Conservation (phyloP, 2,888 invertebrate genomes). For the Dorcus parallelipipedus region DNA sequence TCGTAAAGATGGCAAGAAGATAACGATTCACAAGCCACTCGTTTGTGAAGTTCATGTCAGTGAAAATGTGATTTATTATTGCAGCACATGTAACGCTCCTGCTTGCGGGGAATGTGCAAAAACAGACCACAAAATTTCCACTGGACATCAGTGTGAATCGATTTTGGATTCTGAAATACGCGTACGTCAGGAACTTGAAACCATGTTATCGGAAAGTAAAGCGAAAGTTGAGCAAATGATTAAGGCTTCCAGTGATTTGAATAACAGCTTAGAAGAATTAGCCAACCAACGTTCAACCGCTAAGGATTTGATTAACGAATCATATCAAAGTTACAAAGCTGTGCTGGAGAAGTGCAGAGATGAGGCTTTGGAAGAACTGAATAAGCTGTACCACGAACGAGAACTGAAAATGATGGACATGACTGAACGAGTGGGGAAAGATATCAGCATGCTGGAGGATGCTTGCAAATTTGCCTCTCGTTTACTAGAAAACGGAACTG, state of each 20-base stretch:
- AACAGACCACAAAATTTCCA: constrained; percentile 74
- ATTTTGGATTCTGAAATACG: constrained; percentile 72
- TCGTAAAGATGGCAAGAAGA: constrained; percentile 70
- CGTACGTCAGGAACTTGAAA: constrained; percentile 73
- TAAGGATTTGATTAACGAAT: constrained; percentile 75
- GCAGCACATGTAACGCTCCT: constrained; percentile 81
- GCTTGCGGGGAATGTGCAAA: constrained; percentile 86
- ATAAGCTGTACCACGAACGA: constrained; percentile 75
- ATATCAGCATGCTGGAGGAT: constrained; percentile 79
- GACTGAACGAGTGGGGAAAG: constrained; percentile 71
- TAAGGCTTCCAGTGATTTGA: constrained; percentile 70
- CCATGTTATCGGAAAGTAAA: constrained; percentile 71
- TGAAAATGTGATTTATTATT: constrained; percentile 85
- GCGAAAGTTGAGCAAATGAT: constrained; percentile 73
- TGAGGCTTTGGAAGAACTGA: constrained; percentile 68
- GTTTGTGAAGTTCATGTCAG: constrained; percentile 77
- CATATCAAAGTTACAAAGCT: constrained; percentile 75
- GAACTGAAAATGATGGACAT: constrained; percentile 89
- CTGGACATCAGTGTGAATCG: constrained; percentile 79
- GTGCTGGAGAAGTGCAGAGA: constrained; percentile 79
- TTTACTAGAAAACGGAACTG: constrained; percentile 79
- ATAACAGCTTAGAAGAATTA: constrained; percentile 78
- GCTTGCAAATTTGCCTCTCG: constrained; percentile 82
- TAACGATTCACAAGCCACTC: constrained; percentile 86
- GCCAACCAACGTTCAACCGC: constrained; percentile 86